Base-by-base conservation (phyloP, 1,140 invertebrate genomes). In the Coelopa frigida region DNA sequence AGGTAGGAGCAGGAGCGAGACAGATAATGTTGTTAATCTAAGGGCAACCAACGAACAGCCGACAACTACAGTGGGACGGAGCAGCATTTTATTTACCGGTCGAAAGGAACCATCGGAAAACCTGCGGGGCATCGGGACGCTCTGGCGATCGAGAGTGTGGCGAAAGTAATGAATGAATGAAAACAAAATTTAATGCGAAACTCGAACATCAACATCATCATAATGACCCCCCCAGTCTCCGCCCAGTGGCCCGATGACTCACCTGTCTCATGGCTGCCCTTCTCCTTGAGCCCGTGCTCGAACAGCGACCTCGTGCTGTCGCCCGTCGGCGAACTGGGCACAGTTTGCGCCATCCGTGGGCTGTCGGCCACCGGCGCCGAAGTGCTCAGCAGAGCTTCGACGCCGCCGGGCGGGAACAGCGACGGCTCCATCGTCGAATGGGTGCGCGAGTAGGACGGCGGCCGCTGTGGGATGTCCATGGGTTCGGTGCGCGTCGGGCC, bases 401-500 rank as follows among this genome's bases (percentile, higher is more conserved):
- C 56, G 27, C 61, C 61, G 5, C 67, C 60, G 1, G 59, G 54
- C 11, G 64, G 62, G 37, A 61, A 69, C 0, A 68, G 37, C 23
- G 45, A 24, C 10, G 40, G 39, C 4, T 59, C 57, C 37, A 60
- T 55, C 32, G 56, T 55, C 2, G 68, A 69, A 11, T 65, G 63
- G 31, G 57, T 53, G n/a, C 63, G 56, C 29, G 53, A 54, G 27
- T 67, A 65, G 3, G 49, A 31, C 5, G 53, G 46, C 1, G 51
- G 41, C 7, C 51, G 55, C 20, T 44, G 27, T 31, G 74, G 73
- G 41, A 75, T 70, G 48, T 72, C 63, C 45, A 75, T 62, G 4
- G 74, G 75, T 7, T 68, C 53, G 31, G 40, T 70, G 20, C 70
- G 75, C 26, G 70, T 70, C 71, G 12, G 26, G 44, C 20, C 20